Evolutionary conservation across 2,888 invertebrate genomes (phyloP).

Genomic region (Anodontia alba): DNA sequence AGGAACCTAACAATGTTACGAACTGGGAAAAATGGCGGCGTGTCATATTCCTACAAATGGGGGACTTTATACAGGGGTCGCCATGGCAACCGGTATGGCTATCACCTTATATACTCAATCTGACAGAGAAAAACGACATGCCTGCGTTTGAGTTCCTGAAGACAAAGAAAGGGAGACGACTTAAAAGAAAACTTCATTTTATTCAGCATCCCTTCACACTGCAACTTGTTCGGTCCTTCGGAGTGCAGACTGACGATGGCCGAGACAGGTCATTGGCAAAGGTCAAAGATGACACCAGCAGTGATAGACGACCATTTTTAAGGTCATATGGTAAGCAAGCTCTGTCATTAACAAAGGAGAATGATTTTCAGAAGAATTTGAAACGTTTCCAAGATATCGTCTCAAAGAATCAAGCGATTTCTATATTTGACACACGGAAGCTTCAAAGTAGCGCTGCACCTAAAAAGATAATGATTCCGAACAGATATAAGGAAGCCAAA

Average conservation of each 20-base stretch:
- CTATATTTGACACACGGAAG: no score
- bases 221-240: slow-evolving; percentile 1
- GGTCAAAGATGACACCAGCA: background rate
- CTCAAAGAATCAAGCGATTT: no score
- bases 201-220: slow-evolving; percentile 12
- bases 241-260: slow-evolving; percentile 20
- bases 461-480: no score
- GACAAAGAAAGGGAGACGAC: background rate
- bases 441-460: no score
- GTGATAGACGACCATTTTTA: no score
- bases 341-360: no score
- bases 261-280: background rate
- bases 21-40: slow-evolving; percentile 39
- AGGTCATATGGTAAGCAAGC: no score
- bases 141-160: background rate
- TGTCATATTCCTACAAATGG: background rate
- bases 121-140: background rate
- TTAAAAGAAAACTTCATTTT: background rate
- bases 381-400: no score
- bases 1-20: slow-evolving; percentile 3
- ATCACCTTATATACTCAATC: background rate
- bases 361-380: no score
- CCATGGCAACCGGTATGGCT: background rate
- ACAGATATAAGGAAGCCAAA: no score
- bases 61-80: background rate